Percentiles rank a stretch among this genome's conserved stretches.
Evolutionary conservation across 2,797 vertebrate genomes (phyloP).

Genomic region (Podargus strigoides): DNA sequence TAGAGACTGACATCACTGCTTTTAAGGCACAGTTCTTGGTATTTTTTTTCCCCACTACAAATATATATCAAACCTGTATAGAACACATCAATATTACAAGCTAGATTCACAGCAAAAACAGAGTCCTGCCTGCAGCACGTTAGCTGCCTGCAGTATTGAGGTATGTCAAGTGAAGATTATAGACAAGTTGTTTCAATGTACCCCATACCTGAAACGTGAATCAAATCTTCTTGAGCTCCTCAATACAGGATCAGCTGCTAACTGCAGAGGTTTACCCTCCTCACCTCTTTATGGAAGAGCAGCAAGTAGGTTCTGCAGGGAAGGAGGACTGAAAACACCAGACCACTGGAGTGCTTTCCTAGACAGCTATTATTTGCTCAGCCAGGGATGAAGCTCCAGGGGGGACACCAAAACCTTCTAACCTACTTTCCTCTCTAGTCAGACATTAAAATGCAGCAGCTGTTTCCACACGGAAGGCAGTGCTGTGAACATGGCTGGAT

Average conservation of each 20-base stretch:
- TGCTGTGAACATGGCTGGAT: background rate
- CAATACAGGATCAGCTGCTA: background rate
- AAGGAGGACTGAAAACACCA: background rate
- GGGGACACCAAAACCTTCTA: conserved; percentile 30
- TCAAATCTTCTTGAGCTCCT: background rate
- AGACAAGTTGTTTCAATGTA: background rate
- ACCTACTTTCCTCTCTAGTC: conserved; percentile 22
- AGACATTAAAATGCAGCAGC: conserved; percentile 19
- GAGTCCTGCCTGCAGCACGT: background rate
- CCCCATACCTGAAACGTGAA: fast-evolving
- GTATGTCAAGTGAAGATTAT: background rate
- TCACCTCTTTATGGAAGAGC: background rate
- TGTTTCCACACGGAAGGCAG: background rate
- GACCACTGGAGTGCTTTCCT: background rate
- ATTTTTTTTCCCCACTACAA: background rate
- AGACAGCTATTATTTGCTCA: background rate
- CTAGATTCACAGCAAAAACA: background rate
- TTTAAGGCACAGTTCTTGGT: background rate
- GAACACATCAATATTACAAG: background rate
- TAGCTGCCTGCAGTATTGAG: fast-evolving
- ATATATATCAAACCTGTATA: background rate
- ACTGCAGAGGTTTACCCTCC: background rate
- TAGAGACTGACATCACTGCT: background rate
- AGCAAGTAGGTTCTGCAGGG: background rate
- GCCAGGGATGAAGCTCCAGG: conserved; percentile 22